These are phyloP conservation scores for Lepas anatifera DNA, from an alignment of 2,888 invertebrate genomes.

Conservation along the genomic window DNA sequence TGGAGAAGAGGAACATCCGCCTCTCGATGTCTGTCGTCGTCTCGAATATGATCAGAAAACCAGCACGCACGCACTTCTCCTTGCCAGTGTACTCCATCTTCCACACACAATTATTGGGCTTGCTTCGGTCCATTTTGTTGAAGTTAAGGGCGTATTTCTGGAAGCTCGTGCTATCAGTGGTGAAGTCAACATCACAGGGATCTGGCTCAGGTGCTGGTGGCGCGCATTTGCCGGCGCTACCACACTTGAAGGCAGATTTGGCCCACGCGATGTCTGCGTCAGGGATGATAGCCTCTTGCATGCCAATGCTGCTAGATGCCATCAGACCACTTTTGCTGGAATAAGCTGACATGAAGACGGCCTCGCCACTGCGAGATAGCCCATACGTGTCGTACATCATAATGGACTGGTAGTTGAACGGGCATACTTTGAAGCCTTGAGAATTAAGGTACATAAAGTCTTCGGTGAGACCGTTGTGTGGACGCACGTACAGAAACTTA, in stretches of 20 bases:
- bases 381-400: conserved; percentile 12
- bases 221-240: background rate
- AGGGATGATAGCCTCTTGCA: background rate
- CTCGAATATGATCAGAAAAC: background rate
- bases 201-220: background rate
- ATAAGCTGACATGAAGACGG: background rate
- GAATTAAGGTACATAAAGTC: conserved; percentile 1
- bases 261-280: background rate
- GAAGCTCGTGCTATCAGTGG: background rate
- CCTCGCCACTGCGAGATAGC: conserved; percentile 1
- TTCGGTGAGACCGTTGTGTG: conserved; percentile 9
- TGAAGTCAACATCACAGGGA: background rate
- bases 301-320: background rate
- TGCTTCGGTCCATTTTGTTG: background rate
- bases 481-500: conserved; percentile 12
- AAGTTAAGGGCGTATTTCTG: background rate
- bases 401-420: conserved; percentile 9
- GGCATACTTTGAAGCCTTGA: background rate
- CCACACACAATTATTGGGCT: conserved; percentile 6
- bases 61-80: background rate
- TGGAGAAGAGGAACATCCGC: background rate
- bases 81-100: background rate
- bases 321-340: background rate
- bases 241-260: background rate
- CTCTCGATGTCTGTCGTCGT: background rate